Base-by-base conservation (phyloP, 2,888 invertebrate species). In the Meliscaeva auricollis region DNA sequence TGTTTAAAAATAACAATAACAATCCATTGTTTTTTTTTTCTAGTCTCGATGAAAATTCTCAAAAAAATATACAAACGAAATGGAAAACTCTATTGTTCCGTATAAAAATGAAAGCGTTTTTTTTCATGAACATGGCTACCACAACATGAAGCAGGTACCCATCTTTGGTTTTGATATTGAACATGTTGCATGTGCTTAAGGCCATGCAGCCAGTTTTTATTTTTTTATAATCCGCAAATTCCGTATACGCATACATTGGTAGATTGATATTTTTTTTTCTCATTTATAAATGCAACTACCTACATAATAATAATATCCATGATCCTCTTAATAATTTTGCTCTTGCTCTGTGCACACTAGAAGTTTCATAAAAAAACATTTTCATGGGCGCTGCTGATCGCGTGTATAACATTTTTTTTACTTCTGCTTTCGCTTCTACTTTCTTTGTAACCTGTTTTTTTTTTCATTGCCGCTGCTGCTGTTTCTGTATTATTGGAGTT, bases 401-500 rank as follows among this genome's bases (percentile, higher is more conserved):
- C 85, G 81, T 85, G 85, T 77, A 73, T 68, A 77, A 76, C 64
- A 81, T 85, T 81, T 85, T 26, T n/a, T 26, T 85, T 81, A 72
- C 85, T 56, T 85, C 68, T 76, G 85, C 85, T 85, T 85, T 85
- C 85, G 85, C 81, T 81, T 81, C 85, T 69, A 85, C 85, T 85
- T 85, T 85, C 85, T 77, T 85, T 68, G 73, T 77, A 85, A 85
- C 85, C 72, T 77, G 85, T 85, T 85, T 79, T 64, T 38, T 56
- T 58, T 52, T 54, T 32, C 9, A 7, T 32, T 66, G 17, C 32
- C 48, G 48, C 64, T 30, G 15, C 38, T 32, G 41, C 30, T 46
- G 41, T 30, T 56, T 41, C 30, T 56, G 58, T 69, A 81, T 81
- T 77, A 76, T 77, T 58, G 73, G 72, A 48, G 48, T 30, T 66